Percentiles rank a stretch among this genome's conserved stretches.
Evolutionary conservation across 1,140 invertebrate species (phyloP).

Genomic region (Drosophila cardini): DNA sequence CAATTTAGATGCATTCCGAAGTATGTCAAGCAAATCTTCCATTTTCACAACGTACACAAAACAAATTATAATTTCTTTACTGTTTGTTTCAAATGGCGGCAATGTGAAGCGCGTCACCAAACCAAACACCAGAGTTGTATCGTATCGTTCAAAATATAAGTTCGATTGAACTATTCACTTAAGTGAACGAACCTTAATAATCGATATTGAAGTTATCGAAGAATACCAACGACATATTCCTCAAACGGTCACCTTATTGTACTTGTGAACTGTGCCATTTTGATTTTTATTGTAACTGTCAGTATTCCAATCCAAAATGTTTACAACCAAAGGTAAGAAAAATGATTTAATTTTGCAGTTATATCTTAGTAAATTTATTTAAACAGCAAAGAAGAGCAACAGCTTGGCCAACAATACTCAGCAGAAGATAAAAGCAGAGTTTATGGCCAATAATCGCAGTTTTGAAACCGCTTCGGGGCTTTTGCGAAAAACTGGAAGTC

Average conservation of each 20-base stretch:
- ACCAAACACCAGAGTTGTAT: too few species aligned
- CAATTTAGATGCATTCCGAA: slow-evolving; percentile 39
- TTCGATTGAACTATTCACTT: too few species aligned
- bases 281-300: slow-evolving; percentile 11
- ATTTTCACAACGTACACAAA: slow-evolving; percentile 42
- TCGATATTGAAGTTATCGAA: not conserved
- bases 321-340: slow-evolving; percentile 45
- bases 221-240: not conserved
- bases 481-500: slow-evolving; percentile 43
- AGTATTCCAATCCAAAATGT: slow-evolving; percentile 51
- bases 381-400: slow-evolving; percentile 26
- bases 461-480: slow-evolving; percentile 60
- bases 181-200: too few species aligned
- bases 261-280: slow-evolving; percentile 17
- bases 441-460: slow-evolving; percentile 33
- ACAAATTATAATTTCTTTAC: slow-evolving; percentile 24
- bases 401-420: slow-evolving; percentile 46
- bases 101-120: slow-evolving; percentile 56
- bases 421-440: slow-evolving; percentile 46
- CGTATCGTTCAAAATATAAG: too few species aligned
- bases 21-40: slow-evolving; percentile 65
- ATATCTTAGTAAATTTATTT: not conserved
- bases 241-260: slow-evolving; percentile 8
- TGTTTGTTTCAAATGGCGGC: slow-evolving; percentile 76
- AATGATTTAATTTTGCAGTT: not conserved